Percentiles rank a stretch among this genome's conserved stretches.
These are phyloP conservation scores for Lithosia quadra DNA, from an alignment of 2,888 invertebrate species.

Conservation along the genomic window DNA sequence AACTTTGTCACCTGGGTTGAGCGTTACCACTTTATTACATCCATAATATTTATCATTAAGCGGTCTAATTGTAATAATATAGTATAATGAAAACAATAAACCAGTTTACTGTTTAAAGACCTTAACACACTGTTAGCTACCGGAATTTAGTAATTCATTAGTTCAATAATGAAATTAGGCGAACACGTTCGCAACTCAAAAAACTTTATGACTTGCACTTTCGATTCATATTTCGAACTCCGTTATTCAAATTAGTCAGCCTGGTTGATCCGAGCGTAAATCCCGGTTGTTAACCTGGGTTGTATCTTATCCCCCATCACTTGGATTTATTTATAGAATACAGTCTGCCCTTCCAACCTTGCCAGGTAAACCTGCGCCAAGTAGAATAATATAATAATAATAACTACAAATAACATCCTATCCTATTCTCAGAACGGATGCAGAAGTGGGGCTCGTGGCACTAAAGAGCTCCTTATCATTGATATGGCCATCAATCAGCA, in stretches of 20 bases:
- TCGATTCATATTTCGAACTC: not conserved
- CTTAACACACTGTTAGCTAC: not conserved
- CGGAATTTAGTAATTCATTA: not conserved
- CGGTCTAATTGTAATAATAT: constrained; percentile 61
- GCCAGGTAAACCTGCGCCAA: no score
- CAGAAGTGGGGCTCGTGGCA: no score
- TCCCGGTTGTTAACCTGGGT: no score
- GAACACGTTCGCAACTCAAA: not conserved
- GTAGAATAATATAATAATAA: no score
- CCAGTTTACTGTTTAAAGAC: constrained; percentile 60
- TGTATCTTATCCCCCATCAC: no score
- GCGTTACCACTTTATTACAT: constrained; percentile 3
- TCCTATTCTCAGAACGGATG: no score
- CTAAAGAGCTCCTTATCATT: no score
- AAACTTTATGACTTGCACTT: not conserved
- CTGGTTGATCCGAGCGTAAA: not conserved
- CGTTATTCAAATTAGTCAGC: not conserved
- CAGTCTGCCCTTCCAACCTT: no score
- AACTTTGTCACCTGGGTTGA: not conserved
- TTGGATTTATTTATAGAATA: no score
- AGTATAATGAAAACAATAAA: constrained; percentile 69
- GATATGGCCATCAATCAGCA: no score
- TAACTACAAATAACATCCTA: no score
- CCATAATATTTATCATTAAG: constrained; percentile 54
- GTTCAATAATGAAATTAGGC: not conserved